Base-by-base conservation (phyloP, 2,888 invertebrate species). In the Caenorhabditis imperialis region DNA sequence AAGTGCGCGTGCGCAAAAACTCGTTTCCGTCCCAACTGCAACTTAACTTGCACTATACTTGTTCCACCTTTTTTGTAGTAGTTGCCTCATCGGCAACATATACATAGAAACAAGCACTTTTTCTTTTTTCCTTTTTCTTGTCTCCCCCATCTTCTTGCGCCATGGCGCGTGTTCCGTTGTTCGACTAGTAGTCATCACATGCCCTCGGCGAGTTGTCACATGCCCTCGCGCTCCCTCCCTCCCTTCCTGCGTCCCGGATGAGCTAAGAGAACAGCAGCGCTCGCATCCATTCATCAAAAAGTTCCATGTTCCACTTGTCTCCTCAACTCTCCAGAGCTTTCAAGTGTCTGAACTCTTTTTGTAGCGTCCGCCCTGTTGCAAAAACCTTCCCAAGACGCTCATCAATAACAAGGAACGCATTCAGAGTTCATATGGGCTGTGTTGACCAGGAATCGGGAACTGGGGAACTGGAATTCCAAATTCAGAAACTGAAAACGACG, bases 131-230 rank as follows among this genome's bases (percentile, higher is more conserved):
- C 45, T 37, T 53, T 58, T 27, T 40, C 47, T 45, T 57, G 55
- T 23, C 38, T 38, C 60, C 42, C 12, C 23, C 25, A 3, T 42
- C 42, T 10, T 20, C 30, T 30, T 30, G 30, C 30, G 30, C 30
- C 6, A 30, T 38, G 61, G 53, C 55, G 57, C 55, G 62, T 71
- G 71, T 71, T 71, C 71, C 50, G 61, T 71, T 71, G 62, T 71
- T 71, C 71, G 47, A 50, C 71, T 55, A 62, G n/a, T n/a, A n/a
- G 48, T 71, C 71, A 48, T 71, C 71, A 71, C 71, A 62, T 71
- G 71, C 55, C 61, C 33, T 37, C 70, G 55, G n/a, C 14, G 48
- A 62, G 50, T 62, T 71, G 71, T 71, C 71, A 71, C 62, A 71
- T 71, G 71, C 55, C 61, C 55, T 65, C 50, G 50, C 54, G 45